These are phyloP conservation scores for Trichogramma dendrolimi DNA, from an alignment of 2,888 invertebrate genomes.

Conservation along the genomic window DNA sequence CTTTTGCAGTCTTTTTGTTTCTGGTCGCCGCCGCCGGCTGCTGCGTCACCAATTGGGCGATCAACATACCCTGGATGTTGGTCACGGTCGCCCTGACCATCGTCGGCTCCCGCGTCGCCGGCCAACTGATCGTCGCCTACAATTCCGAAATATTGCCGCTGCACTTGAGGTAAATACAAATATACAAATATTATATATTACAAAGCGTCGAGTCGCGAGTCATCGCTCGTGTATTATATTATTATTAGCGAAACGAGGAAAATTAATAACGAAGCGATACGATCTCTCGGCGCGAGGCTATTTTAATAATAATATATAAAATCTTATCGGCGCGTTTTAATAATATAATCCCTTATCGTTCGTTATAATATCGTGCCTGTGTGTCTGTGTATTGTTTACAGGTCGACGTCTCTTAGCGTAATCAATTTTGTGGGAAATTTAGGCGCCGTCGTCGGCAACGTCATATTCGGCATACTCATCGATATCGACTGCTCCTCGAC, in stretches of 20 bases:
- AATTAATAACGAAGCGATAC: neutral
- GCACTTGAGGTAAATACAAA: constrained; percentile 42
- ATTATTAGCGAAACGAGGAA: neutral
- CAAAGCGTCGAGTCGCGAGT: no score
- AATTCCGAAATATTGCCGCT: constrained; percentile 44
- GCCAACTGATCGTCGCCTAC: constrained; percentile 43
- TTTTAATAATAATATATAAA: no score
- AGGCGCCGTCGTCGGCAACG: constrained; percentile 43
- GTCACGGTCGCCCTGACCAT: constrained; percentile 40
- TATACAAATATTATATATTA: neutral
- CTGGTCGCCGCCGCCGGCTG: constrained; percentile 39
- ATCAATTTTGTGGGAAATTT: constrained; percentile 42
- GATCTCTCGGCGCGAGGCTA: no score
- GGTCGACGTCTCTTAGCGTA: constrained; percentile 39
- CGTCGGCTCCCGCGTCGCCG: constrained; percentile 43
- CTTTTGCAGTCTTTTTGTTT: constrained; percentile 37
- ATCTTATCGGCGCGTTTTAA: neutral
- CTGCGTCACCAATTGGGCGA: constrained; percentile 44
- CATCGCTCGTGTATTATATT: constrained; percentile 1
- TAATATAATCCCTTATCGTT: neutral
- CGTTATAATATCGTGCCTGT: neutral
- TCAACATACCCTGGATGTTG: constrained; percentile 43
- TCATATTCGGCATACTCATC: constrained; percentile 34
- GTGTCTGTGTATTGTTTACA: constrained; percentile 22
- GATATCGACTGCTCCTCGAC: neutral